Evolutionary conservation across 2,797 vertebrate genomes (phyloP).

Genomic region (Chaetophractus vellerosus): DNA sequence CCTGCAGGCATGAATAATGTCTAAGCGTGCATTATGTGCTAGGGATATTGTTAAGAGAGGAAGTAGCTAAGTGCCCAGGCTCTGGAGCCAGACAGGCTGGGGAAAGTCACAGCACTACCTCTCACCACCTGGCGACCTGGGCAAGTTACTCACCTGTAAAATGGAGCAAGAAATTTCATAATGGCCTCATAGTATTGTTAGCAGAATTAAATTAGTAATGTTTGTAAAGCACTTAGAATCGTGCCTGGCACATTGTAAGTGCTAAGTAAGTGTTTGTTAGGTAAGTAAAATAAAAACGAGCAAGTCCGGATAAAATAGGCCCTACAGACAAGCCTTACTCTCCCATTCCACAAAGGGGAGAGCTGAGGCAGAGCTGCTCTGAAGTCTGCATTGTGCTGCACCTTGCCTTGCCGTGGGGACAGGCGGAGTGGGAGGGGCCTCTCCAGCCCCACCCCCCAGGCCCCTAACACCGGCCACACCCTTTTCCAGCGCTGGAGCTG

Average conservation of each 20-base stretch:
- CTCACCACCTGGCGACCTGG: not conserved
- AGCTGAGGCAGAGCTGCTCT: not conserved
- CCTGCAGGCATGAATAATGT: not conserved
- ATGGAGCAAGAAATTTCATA: not conserved
- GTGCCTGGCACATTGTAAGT: not conserved
- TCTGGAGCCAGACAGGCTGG: not conserved
- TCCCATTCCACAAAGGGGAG: not conserved
- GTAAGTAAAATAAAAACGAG: not conserved
- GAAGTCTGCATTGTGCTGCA: not conserved
- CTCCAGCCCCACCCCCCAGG: not conserved
- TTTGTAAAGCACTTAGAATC: not conserved
- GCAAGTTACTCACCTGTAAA: not conserved
- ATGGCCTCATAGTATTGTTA: not conserved
- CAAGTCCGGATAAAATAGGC: not conserved
- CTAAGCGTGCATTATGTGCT: fast-evolving
- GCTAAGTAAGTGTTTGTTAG: not conserved
- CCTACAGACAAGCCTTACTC: not conserved
- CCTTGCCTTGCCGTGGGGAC: not conserved
- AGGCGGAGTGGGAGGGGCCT: no score
- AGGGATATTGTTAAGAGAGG: not conserved
- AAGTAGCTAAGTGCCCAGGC: no score
- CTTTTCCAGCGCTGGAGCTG: conserved; percentile 94
- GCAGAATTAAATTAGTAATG: not conserved
- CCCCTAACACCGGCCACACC: not conserved
- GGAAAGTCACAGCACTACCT: not conserved